Evolutionary conservation across 2,113 vertebrate genomes (phyloP).

Genomic region (Mobula hypostoma): DNA sequence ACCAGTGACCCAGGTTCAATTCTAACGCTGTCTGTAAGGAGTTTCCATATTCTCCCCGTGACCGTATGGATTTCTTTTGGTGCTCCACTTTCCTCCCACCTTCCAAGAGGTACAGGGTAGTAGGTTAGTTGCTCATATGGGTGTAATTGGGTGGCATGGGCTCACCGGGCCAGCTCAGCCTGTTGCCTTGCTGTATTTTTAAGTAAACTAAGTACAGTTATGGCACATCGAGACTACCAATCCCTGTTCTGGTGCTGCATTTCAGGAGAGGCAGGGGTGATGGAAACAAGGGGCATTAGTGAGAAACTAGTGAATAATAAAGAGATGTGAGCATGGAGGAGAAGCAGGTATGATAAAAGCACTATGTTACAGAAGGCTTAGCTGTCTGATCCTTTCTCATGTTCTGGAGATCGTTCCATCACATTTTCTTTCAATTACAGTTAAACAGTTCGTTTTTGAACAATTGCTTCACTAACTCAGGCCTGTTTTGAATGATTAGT

Average conservation of each 20-base stretch:
- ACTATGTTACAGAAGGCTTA: background rate
- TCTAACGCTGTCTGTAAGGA: no score
- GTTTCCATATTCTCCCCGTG: no score
- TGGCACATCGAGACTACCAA: background rate
- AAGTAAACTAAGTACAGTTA: background rate
- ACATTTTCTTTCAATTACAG: background rate
- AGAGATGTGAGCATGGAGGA: no score
- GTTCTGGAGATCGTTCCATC: background rate
- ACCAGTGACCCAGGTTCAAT: no score
- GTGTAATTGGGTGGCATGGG: no score
- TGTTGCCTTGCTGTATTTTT: no score
- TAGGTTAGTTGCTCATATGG: no score
- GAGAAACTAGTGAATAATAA: background rate
- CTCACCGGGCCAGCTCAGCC: no score
- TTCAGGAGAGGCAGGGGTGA: background rate
- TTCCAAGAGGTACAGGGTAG: no score
- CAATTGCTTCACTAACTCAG: background rate
- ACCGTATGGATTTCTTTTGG: no score
- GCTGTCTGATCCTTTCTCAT: background rate
- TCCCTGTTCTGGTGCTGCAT: background rate
- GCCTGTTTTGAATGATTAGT: background rate
- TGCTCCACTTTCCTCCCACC: no score
- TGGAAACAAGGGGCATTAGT: background rate
- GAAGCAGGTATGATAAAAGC: no score
- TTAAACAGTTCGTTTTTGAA: background rate